Evolutionary conservation across 1,140 invertebrate species (phyloP).

Genomic region (Oryctes rhinoceros): DNA sequence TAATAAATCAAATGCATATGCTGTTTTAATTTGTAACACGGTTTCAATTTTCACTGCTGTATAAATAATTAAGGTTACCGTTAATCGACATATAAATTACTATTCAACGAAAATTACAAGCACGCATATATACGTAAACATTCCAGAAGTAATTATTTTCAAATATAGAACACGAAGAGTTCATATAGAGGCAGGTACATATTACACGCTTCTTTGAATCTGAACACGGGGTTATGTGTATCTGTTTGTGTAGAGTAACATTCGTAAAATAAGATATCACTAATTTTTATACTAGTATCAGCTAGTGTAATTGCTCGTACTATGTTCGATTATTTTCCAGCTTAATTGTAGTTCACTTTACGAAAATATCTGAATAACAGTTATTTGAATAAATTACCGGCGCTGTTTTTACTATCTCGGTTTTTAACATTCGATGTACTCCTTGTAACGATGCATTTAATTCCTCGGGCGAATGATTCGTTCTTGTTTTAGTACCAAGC

Average conservation of each 20-base stretch:
- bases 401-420: neutral
- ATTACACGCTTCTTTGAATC: too few species aligned
- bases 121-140: too few species aligned
- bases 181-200: too few species aligned
- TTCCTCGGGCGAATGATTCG: constrained; percentile 7
- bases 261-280: neutral
- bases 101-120: too few species aligned
- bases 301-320: neutral
- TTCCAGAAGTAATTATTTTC: too few species aligned
- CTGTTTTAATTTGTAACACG: too few species aligned
- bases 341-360: neutral
- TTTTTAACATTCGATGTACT: neutral
- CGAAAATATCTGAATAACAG: neutral
- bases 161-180: too few species aligned
- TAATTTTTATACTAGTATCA: neutral
- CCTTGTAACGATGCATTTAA: neutral
- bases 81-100: too few species aligned
- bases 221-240: neutral
- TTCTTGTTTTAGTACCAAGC: neutral
- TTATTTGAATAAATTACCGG: constrained; percentile 13
- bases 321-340: neutral
- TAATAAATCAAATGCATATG: too few species aligned
- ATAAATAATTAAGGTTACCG: too few species aligned
- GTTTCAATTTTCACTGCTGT: too few species aligned
- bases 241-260: neutral